phyloP scores from a whole-genome alignment of 1,140 invertebrate genomes.

The Pseudomyrmex cubaensis region DNA sequence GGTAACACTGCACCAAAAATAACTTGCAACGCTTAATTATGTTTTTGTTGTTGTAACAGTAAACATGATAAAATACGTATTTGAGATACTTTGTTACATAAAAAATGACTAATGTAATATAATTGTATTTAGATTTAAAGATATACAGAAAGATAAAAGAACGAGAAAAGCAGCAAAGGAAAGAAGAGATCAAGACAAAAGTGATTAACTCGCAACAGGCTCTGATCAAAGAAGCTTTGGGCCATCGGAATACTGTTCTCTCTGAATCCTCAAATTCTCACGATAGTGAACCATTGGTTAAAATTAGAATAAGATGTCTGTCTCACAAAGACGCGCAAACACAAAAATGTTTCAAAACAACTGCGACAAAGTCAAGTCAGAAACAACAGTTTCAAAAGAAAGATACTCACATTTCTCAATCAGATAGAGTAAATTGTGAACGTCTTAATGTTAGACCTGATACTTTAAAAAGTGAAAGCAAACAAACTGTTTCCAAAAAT shows the following conservation, averaged over 20 bases:
- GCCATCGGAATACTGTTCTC: conserved; percentile 53
- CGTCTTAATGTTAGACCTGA: conserved; percentile 22
- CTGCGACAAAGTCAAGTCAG: conserved; percentile 2
- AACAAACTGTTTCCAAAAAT: conserved; percentile 9
- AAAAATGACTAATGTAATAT: conserved; percentile 6
- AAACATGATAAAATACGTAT: neutral
- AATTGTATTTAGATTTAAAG: conserved; percentile 79
- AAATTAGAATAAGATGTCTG: conserved; percentile 72
- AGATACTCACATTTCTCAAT: conserved; percentile 7
- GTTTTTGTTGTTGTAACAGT: neutral
- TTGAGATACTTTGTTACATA: conserved; percentile 38
- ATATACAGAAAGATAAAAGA: conserved; percentile 81
- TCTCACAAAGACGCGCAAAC: conserved; percentile 67
- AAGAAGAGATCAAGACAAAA: conserved; percentile 77
- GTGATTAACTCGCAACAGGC: conserved; percentile 74
- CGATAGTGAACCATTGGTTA: conserved; percentile 69
- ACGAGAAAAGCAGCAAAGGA: conserved; percentile 76
- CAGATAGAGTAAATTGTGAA: conserved; percentile 1
- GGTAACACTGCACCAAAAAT: conserved; percentile 63
- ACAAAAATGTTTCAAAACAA: neutral
- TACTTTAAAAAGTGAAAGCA: neutral
- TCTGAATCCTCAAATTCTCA: conserved; percentile 57
- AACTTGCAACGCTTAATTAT: conserved; percentile 13
- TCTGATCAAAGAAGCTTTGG: conserved; percentile 70
- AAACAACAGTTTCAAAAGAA: neutral